Base-by-base conservation (phyloP, 2,113 vertebrate genomes). In the Monopterus albus region DNA sequence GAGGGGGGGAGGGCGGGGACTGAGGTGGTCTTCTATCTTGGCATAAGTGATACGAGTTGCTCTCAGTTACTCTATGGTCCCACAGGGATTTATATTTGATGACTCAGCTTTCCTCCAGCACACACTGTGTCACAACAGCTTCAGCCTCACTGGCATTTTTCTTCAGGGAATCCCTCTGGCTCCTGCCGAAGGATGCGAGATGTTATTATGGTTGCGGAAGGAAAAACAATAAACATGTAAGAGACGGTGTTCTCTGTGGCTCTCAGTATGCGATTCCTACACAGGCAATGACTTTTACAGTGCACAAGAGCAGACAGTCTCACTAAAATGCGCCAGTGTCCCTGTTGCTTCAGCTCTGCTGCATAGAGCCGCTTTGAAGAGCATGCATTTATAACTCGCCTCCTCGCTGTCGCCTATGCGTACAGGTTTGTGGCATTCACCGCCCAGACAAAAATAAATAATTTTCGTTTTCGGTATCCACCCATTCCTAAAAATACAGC, bases 361-460 rank as follows among this genome's bases (percentile, higher is more conserved):
- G 61, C 71, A 51, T 20, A 42, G 64, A 49, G 33, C 29, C 23
- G 55, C 31, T 74, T 53, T 26, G 38, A 45, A 26, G 28, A 31
- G n/a, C n/a, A n/a, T 40, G 50, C 83, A 77, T 86, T 87, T 84
- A 85, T 77, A 75, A 75, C 59, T 78, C 65, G 68, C 73, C 83
- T 81, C 64, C 61, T 68, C 63, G 55, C 75, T 58, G 67, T 80
- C 69, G 66, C 81, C 52, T 75, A 47, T 84, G 78, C 70, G 77
- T 72, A 83, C 10, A 78, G 73, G 87, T 87, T 82, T 87, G 81
- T 78, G 89, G 85, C 77, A 86, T 89, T 86, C 82, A 85, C 82
- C 79, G 64, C 89, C 55, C 42, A 58, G 87, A 88, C 87, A 28
- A 91, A 91, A 95, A 95, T 94, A 94, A 94, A 93, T 74, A 81